A percentile compares a stretch with the other conserved stretches of the same genome.
phyloP scores from a whole-genome alignment of 2,113 vertebrate species.

The Emydura subglobosa region DNA sequence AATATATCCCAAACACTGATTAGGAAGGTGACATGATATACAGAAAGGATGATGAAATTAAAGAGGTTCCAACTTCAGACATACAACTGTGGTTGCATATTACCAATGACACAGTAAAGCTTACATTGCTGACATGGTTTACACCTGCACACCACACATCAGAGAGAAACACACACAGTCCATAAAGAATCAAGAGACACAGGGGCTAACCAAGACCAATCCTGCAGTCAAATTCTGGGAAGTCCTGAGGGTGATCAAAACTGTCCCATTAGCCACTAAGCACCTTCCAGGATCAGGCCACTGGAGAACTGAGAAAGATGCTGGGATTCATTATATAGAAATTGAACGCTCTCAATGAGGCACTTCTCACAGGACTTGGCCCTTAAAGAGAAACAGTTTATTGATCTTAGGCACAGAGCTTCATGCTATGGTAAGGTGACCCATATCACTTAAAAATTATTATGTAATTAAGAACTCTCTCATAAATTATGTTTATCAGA shows the following conservation, averaged over 20 bases:
- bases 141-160: neutral
- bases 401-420: neutral
- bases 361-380: neutral
- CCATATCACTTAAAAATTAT: neutral
- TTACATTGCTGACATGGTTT: neutral
- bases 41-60: neutral
- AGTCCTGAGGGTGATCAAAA: neutral
- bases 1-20: neutral
- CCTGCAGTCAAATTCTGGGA: neutral
- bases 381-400: neutral
- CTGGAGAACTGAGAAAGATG: neutral
- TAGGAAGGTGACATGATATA: neutral
- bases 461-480: neutral
- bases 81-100: rapidly evolving
- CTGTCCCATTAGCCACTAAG: neutral
- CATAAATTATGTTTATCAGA: neutral
- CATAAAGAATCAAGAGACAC: neutral
- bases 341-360: neutral
- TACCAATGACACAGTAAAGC: neutral
- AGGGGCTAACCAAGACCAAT: neutral
- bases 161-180: neutral
- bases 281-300: neutral
- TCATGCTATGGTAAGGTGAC: neutral
- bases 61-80: neutral
- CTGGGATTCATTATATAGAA: neutral